phyloP scores from a whole-genome alignment of 2,113 vertebrate species.

The Pomatostomus ruficeps region DNA sequence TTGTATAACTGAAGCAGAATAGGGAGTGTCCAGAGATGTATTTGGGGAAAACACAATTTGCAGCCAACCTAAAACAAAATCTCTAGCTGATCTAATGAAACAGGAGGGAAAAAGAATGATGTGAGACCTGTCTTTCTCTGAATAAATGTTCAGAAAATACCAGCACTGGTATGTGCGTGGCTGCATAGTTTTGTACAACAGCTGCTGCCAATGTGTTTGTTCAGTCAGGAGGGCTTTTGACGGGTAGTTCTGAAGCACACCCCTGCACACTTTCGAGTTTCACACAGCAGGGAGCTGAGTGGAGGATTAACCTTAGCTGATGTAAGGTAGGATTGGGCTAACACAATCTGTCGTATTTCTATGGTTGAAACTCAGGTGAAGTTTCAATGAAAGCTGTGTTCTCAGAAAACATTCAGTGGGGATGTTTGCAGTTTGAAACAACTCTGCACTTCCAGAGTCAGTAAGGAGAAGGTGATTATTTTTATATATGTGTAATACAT shows the following conservation, averaged over 20 bases:
- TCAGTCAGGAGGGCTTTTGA: not conserved
- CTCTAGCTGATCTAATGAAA: not conserved
- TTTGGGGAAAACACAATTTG: not conserved
- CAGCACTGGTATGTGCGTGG: not conserved
- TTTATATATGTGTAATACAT: not conserved
- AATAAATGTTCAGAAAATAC: not conserved
- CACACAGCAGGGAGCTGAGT: not conserved
- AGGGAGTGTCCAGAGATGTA: not conserved
- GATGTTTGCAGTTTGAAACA: not conserved
- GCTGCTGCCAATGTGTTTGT: not conserved
- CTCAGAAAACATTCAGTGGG: not conserved
- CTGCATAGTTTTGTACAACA: not conserved
- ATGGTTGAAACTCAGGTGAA: not conserved
- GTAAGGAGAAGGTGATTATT: not conserved
- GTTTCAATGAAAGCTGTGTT: not conserved
- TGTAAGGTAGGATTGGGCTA: not conserved
- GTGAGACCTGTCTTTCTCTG: not conserved
- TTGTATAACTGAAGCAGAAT: not conserved
- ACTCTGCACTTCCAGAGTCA: not conserved
- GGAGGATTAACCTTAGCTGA: not conserved
- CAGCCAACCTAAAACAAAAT: not conserved
- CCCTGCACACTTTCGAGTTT: not conserved
- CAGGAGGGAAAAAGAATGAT: not conserved
- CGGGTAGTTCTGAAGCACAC: not conserved
- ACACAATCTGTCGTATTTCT: not conserved